Conservation (phyloP, 2,797 vertebrate genomes). For the Halcyon leucocephala region DNA sequence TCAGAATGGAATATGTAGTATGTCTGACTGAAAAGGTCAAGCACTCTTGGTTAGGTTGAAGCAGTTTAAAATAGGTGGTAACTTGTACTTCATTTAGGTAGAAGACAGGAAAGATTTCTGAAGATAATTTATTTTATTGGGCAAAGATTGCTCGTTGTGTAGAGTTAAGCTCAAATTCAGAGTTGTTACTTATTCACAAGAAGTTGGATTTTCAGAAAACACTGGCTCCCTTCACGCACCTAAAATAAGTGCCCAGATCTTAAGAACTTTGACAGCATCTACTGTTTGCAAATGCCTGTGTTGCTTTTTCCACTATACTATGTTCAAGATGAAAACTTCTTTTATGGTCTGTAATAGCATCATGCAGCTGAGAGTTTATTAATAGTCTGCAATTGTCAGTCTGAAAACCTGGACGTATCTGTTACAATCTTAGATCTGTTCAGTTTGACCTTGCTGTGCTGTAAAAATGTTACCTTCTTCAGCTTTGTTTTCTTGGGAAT, state of each 20-base stretch:
- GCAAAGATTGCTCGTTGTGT: neutral
- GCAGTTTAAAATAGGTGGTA: neutral
- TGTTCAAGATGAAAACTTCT: neutral
- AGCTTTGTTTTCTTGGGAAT: neutral
- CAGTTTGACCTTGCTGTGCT: neutral
- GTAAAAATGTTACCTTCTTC: neutral
- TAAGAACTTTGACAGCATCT: neutral
- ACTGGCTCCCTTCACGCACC: neutral
- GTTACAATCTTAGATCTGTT: neutral
- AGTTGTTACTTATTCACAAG: neutral
- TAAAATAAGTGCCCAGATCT: neutral
- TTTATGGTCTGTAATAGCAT: conserved; percentile 29
- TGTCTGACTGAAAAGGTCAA: conserved; percentile 27
- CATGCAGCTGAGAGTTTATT: conserved; percentile 51
- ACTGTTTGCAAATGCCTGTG: conserved; percentile 16
- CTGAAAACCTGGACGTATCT: conserved; percentile 43
- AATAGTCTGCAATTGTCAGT: conserved; percentile 41
- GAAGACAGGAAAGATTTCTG: neutral
- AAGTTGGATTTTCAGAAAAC: neutral
- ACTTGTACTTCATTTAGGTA: neutral
- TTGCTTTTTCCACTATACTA: neutral
- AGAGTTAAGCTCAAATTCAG: neutral
- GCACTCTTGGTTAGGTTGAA: neutral
- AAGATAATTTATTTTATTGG: neutral
- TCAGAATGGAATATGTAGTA: neutral